phyloP scores from a whole-genome alignment of 2,888 invertebrate species.

The Drosophila acutilabella region DNA sequence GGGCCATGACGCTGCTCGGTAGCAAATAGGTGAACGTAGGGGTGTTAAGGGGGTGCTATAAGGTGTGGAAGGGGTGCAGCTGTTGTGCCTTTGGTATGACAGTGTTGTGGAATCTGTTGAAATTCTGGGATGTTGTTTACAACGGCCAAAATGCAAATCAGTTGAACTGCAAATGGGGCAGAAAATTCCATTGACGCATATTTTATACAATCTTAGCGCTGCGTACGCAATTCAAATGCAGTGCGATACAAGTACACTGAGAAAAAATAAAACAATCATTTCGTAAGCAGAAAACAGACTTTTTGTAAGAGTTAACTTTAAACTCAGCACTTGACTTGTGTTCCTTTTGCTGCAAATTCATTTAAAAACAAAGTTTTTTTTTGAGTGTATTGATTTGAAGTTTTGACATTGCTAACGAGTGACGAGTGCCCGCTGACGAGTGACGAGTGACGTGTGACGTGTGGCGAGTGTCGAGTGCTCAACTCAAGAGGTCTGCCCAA shows the following conservation, averaged over 20 bases:
- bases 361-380: too few species aligned
- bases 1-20: background rate
- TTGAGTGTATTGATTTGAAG: conserved; percentile 18
- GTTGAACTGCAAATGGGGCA: conserved; percentile 64
- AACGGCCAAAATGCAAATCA: conserved; percentile 54
- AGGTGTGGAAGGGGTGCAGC: background rate
- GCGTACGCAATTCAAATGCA: conserved; percentile 53
- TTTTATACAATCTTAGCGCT: conserved; percentile 37
- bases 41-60: background rate
- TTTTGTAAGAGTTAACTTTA: too few species aligned
- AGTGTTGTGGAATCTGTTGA: conserved; percentile 14
- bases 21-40: background rate
- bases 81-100: background rate
- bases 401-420: conserved; percentile 26
- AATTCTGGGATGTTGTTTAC: conserved; percentile 44
- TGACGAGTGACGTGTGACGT: background rate
- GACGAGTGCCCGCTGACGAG: conserved; percentile 4
- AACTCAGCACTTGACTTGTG: too few species aligned
- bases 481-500: conserved; percentile 47
- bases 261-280: too few species aligned
- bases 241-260: conserved; percentile 28
- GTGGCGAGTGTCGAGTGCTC: conserved; percentile 1
- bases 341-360: too few species aligned
- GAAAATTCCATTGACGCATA: conserved; percentile 66
- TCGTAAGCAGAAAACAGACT: too few species aligned